A percentile compares a stretch with the other conserved stretches of the same genome.
phyloP scores from a whole-genome alignment of 2,797 vertebrate genomes.

The Bradypus variegatus region DNA sequence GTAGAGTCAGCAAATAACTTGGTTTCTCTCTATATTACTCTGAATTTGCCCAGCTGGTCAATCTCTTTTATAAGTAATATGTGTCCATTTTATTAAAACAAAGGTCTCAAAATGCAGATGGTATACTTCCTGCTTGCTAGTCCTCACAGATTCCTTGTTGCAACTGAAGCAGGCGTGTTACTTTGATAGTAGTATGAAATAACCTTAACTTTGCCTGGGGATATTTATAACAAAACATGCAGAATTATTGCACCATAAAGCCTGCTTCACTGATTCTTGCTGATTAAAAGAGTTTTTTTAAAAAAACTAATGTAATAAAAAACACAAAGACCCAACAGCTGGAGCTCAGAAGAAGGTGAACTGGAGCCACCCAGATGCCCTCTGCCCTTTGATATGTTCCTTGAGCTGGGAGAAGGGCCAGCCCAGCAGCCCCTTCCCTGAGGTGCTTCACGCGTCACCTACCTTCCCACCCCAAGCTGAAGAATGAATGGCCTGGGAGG shows the following conservation, averaged over 20 bases:
- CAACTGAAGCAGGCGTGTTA: constrained; percentile 58
- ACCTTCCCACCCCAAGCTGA: background rate
- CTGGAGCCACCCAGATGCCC: background rate
- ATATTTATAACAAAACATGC: constrained; percentile 70
- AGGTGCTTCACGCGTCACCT: constrained; percentile 33
- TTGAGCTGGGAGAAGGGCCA: constrained; percentile 42
- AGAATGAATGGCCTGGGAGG: constrained; percentile 49
- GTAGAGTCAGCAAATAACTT: background rate
- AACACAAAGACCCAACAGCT: constrained; percentile 43
- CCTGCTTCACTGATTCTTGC: constrained; percentile 62
- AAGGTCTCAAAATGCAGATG: constrained; percentile 51
- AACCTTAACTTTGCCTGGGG: constrained; percentile 65
- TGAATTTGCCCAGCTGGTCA: constrained; percentile 1
- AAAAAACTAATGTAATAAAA: constrained; percentile 56
- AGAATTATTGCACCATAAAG: constrained; percentile 67
- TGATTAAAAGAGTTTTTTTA: constrained; percentile 53
- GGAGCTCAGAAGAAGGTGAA: constrained; percentile 6
- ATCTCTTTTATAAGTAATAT: constrained; percentile 36
- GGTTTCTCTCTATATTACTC: background rate
- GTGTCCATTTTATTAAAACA: constrained; percentile 56
- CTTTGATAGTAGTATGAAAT: constrained; percentile 70
- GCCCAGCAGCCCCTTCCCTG: background rate
- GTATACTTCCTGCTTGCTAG: constrained; percentile 51
- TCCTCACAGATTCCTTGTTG: constrained; percentile 58
- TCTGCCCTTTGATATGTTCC: constrained; percentile 13